Base-by-base conservation (phyloP, 2,888 invertebrate genomes). In the Drymonia ruficornis region DNA sequence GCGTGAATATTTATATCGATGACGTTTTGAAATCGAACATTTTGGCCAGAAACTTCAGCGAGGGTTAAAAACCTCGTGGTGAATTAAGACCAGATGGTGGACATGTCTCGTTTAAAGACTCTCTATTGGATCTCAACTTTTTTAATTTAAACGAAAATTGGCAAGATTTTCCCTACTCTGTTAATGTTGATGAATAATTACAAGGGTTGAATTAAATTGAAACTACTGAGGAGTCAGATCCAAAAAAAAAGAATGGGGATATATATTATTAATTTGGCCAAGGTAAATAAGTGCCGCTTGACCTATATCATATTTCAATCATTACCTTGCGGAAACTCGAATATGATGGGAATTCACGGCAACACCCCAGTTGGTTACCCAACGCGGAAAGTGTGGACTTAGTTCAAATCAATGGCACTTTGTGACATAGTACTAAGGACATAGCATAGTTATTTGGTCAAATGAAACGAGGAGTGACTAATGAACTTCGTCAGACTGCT, bases 271-370 rank as follows among this genome's bases (percentile, higher is more conserved):
- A 56, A 57, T 48, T 51, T 6, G 45, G 56, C 50, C 49, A 55
- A 48, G 45, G 70, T 63, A 67, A 67, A 67, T 55, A 57, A 64
- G 63, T 18, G 7, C 18, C 42, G 9, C 4, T 11, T 12, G 7
- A 42, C 42, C 9, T 4, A 42, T 42, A n/a, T 12, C n/a, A 36
- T 36, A 3, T n/a, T n/a, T n/a, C 7, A 36, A n/a, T 5, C 7
- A 36, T 4, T n/a, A n/a, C n/a, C 13, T 36, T 1, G 7, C 13
- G 36, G 36, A 36, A 36, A 13, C 36, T 5, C 36, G n/a, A 36
- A 36, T 36, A 36, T 40, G 11, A 40, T 40, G 16, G 16, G 15
- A 1, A 40, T 40, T 16, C 16, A 40, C 16, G 40, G 0, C 16
- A 40, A 3, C n/a, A 15, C 38, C 7, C 4, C n/a, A 38, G n/a